A percentile compares a stretch with the other conserved stretches of the same genome.
Evolutionary conservation across 2,888 invertebrate genomes (phyloP).

Genomic region (Nomada fabriciana): DNA sequence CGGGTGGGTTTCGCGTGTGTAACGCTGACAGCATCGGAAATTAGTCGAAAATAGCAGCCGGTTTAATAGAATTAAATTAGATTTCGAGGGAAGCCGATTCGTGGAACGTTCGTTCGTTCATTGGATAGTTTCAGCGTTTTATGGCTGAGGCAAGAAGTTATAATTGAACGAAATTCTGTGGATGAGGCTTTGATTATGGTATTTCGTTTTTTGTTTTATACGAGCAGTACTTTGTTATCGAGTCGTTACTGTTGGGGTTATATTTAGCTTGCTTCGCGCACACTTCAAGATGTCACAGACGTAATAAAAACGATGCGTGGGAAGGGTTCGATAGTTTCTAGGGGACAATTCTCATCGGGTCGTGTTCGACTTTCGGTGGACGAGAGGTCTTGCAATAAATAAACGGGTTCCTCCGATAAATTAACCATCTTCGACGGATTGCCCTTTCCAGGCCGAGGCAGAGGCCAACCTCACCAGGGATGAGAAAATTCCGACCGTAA

Average conservation of each 20-base stretch:
- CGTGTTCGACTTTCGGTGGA: conserved; percentile 13
- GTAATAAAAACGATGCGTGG: background rate
- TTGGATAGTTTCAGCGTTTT: background rate
- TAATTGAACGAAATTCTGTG: background rate
- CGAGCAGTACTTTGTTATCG: background rate
- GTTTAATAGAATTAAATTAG: conserved; percentile 15
- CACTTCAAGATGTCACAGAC: no score
- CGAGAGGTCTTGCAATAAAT: conserved; percentile 63
- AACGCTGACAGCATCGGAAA: conserved; percentile 19
- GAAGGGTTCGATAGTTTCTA: conserved; percentile 2
- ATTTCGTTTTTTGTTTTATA: no score
- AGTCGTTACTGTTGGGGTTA: no score
- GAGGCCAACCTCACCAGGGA: conserved; percentile 29
- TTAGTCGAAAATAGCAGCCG: background rate
- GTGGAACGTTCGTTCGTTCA: background rate
- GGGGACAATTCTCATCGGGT: conserved; percentile 5
- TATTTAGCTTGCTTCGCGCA: no score
- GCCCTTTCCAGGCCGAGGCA: conserved; percentile 53
- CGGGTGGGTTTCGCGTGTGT: conserved; percentile 20
- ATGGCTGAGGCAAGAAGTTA: background rate
- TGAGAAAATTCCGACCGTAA: conserved; percentile 58
- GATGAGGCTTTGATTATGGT: background rate
- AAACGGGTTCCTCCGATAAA: conserved; percentile 71
- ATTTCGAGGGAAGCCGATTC: background rate
- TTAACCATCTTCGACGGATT: conserved; percentile 72